Evolutionary conservation across 1,140 invertebrate species (phyloP).

Genomic region (Portunus trituberculatus): DNA sequence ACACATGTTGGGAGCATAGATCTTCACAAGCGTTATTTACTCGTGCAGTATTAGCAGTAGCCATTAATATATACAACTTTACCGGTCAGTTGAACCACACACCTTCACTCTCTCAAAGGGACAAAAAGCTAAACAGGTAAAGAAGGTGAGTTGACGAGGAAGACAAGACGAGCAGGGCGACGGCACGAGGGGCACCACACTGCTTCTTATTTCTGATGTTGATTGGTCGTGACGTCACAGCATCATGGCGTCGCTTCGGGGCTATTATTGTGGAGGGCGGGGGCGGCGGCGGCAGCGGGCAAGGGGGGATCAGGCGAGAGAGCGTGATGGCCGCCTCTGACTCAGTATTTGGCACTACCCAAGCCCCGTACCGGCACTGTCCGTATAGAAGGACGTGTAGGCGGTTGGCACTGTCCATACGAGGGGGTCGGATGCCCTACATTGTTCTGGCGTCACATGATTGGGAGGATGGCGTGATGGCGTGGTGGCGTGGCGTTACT

Average conservation of each 20-base stretch:
- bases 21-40: too few relatives aligned
- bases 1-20: too few relatives aligned
- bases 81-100: too few relatives aligned
- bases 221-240: background rate
- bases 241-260: background rate
- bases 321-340: background rate
- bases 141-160: background rate
- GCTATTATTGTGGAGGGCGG: conserved; percentile 18
- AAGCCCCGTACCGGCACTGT: background rate
- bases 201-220: background rate
- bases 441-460: too few relatives aligned
- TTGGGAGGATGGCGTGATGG: too few relatives aligned
- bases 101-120: too few relatives aligned
- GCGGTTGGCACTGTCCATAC: background rate
- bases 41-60: too few relatives aligned
- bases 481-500: too few relatives aligned
- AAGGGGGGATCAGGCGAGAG: background rate
- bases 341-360: background rate
- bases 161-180: background rate
- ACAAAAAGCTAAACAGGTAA: too few relatives aligned
- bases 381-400: background rate
- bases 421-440: too few relatives aligned
- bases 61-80: too few relatives aligned
- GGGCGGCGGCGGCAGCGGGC: background rate
- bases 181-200: background rate